Conservation (phyloP, 2,888 invertebrate genomes). For the Cheilosia pagana region DNA sequence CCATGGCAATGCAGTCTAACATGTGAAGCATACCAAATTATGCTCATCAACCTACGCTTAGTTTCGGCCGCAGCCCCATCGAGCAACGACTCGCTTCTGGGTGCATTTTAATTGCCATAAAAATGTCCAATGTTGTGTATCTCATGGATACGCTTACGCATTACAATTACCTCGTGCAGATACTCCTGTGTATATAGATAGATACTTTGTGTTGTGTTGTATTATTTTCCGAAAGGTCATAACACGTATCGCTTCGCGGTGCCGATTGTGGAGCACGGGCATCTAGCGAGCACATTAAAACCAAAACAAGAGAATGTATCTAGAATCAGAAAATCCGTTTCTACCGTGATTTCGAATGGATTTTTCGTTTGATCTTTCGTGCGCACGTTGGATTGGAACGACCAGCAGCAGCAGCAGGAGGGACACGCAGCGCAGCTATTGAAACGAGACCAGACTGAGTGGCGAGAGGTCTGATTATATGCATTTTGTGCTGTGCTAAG, state of each 20-base stretch:
- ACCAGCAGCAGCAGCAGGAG: neutral
- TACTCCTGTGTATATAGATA: slow-evolving; percentile 5
- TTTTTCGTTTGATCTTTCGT: slow-evolving; percentile 69
- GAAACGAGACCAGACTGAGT: slow-evolving; percentile 71
- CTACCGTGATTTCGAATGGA: slow-evolving; percentile 67
- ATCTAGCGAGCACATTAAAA: slow-evolving; percentile 54
- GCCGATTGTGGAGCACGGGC: slow-evolving; percentile 65
- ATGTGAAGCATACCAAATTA: slow-evolving; percentile 69
- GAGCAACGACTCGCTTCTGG: slow-evolving; percentile 65
- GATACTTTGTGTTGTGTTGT: slow-evolving; percentile 2
- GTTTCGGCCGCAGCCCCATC: neutral
- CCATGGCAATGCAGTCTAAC: slow-evolving; percentile 41
- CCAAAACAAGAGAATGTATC: slow-evolving; percentile 51
- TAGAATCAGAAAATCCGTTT: slow-evolving; percentile 57
- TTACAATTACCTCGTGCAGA: slow-evolving; percentile 64
- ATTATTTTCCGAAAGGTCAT: slow-evolving; percentile 57
- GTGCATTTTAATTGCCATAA: slow-evolving; percentile 73
- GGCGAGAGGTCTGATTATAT: slow-evolving; percentile 62
- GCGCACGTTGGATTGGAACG: slow-evolving; percentile 43
- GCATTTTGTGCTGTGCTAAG: slow-evolving; percentile 72
- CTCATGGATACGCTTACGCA: slow-evolving; percentile 66
- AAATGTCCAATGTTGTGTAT: slow-evolving; percentile 61
- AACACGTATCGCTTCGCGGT: slow-evolving; percentile 69
- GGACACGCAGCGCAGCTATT: neutral
- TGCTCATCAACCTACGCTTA: slow-evolving; percentile 56